Conservation (phyloP, 1,140 invertebrate genomes). For the Drosophila orosa region DNA sequence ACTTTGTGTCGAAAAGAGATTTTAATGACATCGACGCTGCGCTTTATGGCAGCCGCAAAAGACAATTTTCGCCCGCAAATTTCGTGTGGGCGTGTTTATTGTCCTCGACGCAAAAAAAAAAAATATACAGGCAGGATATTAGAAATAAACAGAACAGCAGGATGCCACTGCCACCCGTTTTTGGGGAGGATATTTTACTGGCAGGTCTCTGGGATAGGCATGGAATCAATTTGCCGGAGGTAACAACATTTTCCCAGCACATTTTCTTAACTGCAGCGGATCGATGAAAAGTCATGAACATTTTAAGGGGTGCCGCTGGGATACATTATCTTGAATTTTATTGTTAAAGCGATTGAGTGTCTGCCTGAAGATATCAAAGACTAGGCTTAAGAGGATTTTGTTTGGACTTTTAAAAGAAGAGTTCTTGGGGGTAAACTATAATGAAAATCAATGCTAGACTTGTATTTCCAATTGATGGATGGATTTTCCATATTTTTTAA, state of each 20-base stretch:
- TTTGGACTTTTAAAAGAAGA: not conserved
- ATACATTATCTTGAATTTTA: conserved; percentile 24
- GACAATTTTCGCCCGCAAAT: conserved; percentile 57
- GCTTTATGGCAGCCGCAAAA: conserved; percentile 73
- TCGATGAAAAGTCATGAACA: conserved; percentile 38
- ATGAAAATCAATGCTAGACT: not conserved
- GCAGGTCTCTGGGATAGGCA: not conserved
- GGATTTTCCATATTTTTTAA: not conserved
- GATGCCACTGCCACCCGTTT: conserved; percentile 37
- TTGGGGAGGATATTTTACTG: conserved; percentile 17
- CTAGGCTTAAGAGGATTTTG: not conserved
- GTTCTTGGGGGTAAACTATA: not conserved
- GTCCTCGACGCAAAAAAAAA: conserved; percentile 39
- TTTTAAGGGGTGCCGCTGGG: conserved; percentile 4
- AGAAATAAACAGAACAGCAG: conserved; percentile 75
- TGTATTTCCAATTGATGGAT: not conserved
- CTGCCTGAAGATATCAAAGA: not conserved
- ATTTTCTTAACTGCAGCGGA: conserved; percentile 27
- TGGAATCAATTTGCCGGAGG: conserved; percentile 34
- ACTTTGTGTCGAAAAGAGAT: conserved; percentile 68
- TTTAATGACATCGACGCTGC: conserved; percentile 75
- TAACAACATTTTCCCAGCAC: conserved; percentile 16
- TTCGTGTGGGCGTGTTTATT: conserved; percentile 78
- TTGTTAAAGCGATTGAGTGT: conserved; percentile 3
- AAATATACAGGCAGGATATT: conserved; percentile 63